phyloP scores from a whole-genome alignment of 2,113 vertebrate genomes.

The Chinchilla lanigera region DNA sequence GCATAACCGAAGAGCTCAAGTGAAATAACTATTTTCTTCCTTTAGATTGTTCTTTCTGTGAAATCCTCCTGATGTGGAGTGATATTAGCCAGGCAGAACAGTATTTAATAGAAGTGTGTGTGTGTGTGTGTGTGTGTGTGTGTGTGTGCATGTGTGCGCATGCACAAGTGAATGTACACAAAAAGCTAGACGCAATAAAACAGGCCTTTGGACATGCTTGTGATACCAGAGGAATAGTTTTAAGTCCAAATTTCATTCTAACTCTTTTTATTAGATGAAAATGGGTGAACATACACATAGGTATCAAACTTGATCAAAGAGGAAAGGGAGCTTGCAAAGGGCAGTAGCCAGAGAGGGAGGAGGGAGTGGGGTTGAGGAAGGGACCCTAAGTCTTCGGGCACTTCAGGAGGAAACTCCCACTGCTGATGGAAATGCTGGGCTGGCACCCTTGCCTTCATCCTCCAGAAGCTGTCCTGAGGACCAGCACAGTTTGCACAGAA shows the following conservation, averaged over 20 bases:
- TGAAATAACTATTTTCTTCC: not conserved
- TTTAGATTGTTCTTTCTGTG: not conserved
- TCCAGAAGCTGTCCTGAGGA: not conserved
- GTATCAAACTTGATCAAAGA: not conserved
- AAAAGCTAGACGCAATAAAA: not conserved
- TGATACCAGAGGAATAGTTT: not conserved
- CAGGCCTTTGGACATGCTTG: not conserved
- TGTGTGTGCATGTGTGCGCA: not conserved
- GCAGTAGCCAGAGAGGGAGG: not conserved
- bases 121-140: not conserved
- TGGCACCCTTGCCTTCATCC: not conserved
- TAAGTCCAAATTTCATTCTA: not conserved
- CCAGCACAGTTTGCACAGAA: not conserved
- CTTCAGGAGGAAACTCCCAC: no score
- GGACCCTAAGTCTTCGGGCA: rapidly evolving
- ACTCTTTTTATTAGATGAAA: not conserved
- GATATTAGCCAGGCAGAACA: not conserved
- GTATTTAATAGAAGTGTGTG: not conserved
- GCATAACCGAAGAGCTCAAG: not conserved
- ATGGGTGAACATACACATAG: slow-evolving; percentile 28
- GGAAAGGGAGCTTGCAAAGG: not conserved
- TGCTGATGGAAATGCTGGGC: not conserved
- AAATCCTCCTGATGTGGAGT: not conserved
- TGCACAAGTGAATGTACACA: no score
- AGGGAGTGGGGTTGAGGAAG: not conserved